phyloP scores from a whole-genome alignment of 1,140 invertebrate genomes.

The Whitmania pigra region DNA sequence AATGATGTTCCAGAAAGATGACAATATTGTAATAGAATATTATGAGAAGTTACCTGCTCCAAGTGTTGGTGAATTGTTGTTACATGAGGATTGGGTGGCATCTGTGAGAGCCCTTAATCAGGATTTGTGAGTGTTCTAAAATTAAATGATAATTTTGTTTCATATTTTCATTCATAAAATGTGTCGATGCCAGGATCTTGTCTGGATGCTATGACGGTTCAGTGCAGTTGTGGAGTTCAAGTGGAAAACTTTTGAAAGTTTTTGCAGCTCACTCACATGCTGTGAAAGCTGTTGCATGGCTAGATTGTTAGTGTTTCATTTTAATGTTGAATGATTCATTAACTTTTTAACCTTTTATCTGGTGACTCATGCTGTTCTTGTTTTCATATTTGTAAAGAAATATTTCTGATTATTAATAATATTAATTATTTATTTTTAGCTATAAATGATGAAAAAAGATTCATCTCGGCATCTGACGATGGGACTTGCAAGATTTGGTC shows the following conservation, averaged over 20 bases:
- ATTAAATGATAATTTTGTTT: not conserved
- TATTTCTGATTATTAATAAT: slow-evolving; percentile 1
- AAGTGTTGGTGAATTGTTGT: slow-evolving; percentile 70
- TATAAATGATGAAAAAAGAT: not conserved
- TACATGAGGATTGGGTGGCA: slow-evolving; percentile 91
- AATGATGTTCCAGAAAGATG: slow-evolving; percentile 29
- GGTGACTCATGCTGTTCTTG: not conserved
- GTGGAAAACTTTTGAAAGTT: not conserved
- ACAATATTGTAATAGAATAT: slow-evolving; percentile 73
- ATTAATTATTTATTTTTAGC: not conserved
- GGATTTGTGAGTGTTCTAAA: not conserved
- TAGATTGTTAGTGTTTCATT: not conserved
- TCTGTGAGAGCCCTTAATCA: slow-evolving; percentile 6
- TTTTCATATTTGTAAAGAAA: not conserved
- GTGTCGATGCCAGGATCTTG: not conserved
- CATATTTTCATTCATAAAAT: not conserved
- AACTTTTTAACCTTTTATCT: not conserved
- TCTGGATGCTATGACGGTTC: not conserved
- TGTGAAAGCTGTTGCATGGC: not conserved
- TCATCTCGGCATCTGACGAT: not conserved
- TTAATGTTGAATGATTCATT: not conserved
- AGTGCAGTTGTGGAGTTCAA: not conserved
- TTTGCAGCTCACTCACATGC: not conserved
- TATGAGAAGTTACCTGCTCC: slow-evolving; percentile 73
- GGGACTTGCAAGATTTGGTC: slow-evolving; percentile 2